Base-by-base conservation (phyloP, 2,888 invertebrate species). In the Chloroclysta siterata region DNA sequence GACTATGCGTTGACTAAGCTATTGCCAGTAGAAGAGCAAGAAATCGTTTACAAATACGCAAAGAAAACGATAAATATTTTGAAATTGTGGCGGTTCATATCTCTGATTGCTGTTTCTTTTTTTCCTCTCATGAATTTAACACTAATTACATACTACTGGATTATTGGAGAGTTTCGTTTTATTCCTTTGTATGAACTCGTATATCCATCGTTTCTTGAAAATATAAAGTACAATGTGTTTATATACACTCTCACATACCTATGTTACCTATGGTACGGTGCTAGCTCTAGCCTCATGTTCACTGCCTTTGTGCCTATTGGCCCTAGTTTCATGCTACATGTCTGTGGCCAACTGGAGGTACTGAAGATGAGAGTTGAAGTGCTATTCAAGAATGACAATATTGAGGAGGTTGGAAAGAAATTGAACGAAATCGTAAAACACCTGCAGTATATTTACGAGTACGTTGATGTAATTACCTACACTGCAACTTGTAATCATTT, bases 311-410 rank as follows among this genome's bases (percentile, higher is more conserved):
- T 65, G 3, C 67, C 67, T n/a, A 54, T 71, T 15, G 66, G 65
- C 0, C 63, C 65, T 3, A 47, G 51, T 1, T 68, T 66, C 0
- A 69, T 73, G 69, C 15, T 68, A 0, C 72, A 73, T 46, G 64
- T 65, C 11, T 68, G 70, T 54, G 66, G 67, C 0, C 69, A 71
- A 36, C 28, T 73, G 14, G 71, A 70, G 10, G 50, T 71, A 0
- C 28, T 61, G 2, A 61, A 51, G 22, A 61, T 29, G 14, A 58
- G 51, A 48, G 59, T 63, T 1, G 41, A 63, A 3, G 47, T 28
- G 6, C 50, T 72, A 39, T 69, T 61, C n/a, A 41, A 22, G 17
- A 13, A 33, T 44, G 53, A 42, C 2, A 47, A 13, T 22, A 46
- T 13, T 17, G 47, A 47, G 1, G 50, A 64, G 11, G 46, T 59